Evolutionary conservation across 2,113 vertebrate species (phyloP), one percentile per base, ranked within the genome.

Genomic region (Tychaedon coryphoeus): DNA sequence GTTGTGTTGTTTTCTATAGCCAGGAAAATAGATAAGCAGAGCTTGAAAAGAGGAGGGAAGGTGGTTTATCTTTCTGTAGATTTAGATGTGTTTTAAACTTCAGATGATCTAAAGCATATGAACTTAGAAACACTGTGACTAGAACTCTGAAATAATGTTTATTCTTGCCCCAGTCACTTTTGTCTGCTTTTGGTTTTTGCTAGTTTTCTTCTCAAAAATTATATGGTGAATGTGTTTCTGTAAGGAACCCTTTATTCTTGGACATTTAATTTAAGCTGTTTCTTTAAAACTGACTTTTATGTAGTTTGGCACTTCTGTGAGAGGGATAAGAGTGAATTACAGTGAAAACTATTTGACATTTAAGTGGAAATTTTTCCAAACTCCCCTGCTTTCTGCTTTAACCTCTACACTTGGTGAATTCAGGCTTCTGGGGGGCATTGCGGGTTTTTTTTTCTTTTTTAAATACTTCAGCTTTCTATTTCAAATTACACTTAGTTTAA

Each of bases 401-500:
- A 93, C 48, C 36, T 92, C 76, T 90, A 12, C 36, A 42, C 10
- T 6, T 72, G 3, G 8, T 4, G 14, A 60, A 89, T 76, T 76
- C 82, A 80, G 78, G 50, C 72, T 78, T 93, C 61, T 78, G 36
- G 6, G 83, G 73, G 33, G 5, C 2, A 10, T 22, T 56, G 42
- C 19, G 31, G 6, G 3, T 13, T 51, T 53, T 26, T 4, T 17
- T 38, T 54, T 28, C 43, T 48, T 45, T 14, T 75, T 76, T 71
- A 57, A 11, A 69, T 88, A 61, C 62, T 82, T 82, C 0, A 0
- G 8, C 90, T 90, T 90, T 76, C 94, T 94, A 25, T 80, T 94
- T 94, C 93, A 93, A 81, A 62, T 92, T 81, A 82, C 53, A 50
- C 31, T 84, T 62, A 51, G 33, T 82, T 94, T 70, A 70, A 92